These are phyloP conservation scores for Branchinecta lynchi DNA, from an alignment of 1,140 invertebrate species.

Conservation along the genomic window DNA sequence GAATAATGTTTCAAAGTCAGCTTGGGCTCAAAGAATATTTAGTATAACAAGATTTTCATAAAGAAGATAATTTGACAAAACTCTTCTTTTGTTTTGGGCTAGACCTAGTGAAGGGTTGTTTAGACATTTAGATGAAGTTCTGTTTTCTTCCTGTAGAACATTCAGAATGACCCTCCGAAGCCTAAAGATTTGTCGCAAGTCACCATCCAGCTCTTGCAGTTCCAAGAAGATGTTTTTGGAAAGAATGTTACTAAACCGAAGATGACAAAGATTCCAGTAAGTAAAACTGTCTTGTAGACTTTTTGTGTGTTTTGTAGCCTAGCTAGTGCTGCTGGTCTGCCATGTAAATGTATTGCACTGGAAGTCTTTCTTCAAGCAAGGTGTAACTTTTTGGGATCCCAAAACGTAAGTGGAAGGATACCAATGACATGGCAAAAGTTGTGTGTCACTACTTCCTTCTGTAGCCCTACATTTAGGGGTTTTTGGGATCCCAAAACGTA, in stretches of 20 bases:
- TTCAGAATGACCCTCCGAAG: constrained; percentile 80
- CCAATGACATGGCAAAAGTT: no score
- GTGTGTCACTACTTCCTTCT: no score
- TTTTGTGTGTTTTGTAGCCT: not conserved
- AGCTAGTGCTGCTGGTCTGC: not conserved
- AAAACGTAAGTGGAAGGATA: no score
- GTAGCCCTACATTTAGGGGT: no score
- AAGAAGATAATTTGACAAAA: no score
- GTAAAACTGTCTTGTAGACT: constrained; percentile 28
- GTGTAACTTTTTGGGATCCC: not conserved
- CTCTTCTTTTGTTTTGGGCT: no score
- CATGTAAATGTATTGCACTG: constrained; percentile 11
- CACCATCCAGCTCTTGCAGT: constrained; percentile 76
- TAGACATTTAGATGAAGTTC: not conserved
- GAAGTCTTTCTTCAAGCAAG: constrained; percentile 12
- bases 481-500: no score
- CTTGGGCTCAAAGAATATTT: no score
- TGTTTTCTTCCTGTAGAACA: constrained; percentile 45
- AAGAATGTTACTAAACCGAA: constrained; percentile 79
- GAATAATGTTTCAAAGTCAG: no score
- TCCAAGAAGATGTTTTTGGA: constrained; percentile 89
- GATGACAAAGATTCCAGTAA: constrained; percentile 62
- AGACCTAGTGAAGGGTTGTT: no score
- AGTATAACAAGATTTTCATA: no score
- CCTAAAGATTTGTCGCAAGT: constrained; percentile 73